Evolutionary conservation across 2,797 vertebrate species (phyloP).

Genomic region (Podargus strigoides): DNA sequence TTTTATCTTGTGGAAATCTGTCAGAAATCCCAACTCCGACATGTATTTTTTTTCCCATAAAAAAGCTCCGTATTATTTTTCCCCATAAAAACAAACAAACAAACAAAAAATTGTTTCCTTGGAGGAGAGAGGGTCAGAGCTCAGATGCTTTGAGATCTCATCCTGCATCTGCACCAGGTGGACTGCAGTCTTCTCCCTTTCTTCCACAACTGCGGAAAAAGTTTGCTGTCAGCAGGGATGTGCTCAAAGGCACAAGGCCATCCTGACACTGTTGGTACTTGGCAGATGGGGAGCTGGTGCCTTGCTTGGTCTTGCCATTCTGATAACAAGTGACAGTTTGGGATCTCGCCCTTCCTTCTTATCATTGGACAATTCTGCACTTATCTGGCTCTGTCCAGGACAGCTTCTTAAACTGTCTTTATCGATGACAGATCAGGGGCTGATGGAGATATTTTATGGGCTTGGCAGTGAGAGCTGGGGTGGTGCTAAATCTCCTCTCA

Average conservation of each 20-base stretch:
- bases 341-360: not conserved
- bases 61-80: not conserved
- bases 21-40: not conserved
- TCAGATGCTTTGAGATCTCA: not conserved
- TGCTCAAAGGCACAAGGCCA: not conserved
- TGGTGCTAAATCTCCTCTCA: slow-evolving; percentile 7
- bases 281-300: not conserved
- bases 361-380: not conserved
- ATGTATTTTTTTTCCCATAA: not conserved
- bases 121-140: not conserved
- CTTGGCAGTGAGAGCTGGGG: not conserved
- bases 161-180: not conserved
- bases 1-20: slow-evolving; percentile 37
- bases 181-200: not conserved
- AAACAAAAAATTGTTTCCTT: not conserved
- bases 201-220: not conserved
- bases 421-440: slow-evolving; percentile 47
- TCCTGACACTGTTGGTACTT: not conserved
- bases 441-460: slow-evolving; percentile 38
- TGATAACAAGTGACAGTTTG: not conserved
- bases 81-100: not conserved
- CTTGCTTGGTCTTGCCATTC: not conserved
- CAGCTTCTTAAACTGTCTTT: not conserved
- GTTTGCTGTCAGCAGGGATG: not conserved
- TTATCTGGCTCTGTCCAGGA: slow-evolving; percentile 20